Base-by-base conservation (phyloP, 2,113 vertebrate genomes). In the Neomonachus schauinslandi region DNA sequence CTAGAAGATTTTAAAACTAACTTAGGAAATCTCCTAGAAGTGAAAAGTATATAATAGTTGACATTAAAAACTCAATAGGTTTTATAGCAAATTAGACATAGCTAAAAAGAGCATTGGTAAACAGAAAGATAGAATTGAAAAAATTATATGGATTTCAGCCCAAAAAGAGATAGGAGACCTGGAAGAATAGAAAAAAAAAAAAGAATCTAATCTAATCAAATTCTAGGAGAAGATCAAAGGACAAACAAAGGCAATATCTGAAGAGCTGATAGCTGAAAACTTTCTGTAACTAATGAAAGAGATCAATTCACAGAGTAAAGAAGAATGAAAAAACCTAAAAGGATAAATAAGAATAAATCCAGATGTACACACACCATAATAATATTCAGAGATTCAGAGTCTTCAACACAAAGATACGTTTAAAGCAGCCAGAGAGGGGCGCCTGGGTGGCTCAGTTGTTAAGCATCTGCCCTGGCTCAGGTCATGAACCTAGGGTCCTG, bases 1-100 rank as follows among this genome's bases (percentile, higher is more conserved):
- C n/a, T 93, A 74, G 36, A 18, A 55, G 18, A 69, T 72, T 91
- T 95, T 89, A 39, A 95, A 95, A 69, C 36, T 89, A 87, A 79
- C 14, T 59, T 42, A 31, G 21, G 28, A 61, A 53, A 80, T 84
- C 36, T 49, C 49, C 19, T 69, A 72, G 55, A 89, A 86, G 92
- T 81, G 31, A 67, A 90, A 95, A 87, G 6, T 76, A 92, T 96
- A 11, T n/a, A 67, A 67, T 67, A 72, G 18, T 69, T 97, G 28
- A 53, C 59, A 61, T 39, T 72, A 33, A 95, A 96, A 86, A 18
- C 7, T 36, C 21, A 92, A 1, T 83, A 84, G 14, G 7, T 76
- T 89, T 96, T 84, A 80, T 61, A 94, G 31, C 42, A 93, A 88
- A 84, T 81, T 72, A 86, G 46, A 79, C 31, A 89, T 2, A 55